Conservation (phyloP, 2,888 invertebrate species). For the Hyalella azteca region DNA sequence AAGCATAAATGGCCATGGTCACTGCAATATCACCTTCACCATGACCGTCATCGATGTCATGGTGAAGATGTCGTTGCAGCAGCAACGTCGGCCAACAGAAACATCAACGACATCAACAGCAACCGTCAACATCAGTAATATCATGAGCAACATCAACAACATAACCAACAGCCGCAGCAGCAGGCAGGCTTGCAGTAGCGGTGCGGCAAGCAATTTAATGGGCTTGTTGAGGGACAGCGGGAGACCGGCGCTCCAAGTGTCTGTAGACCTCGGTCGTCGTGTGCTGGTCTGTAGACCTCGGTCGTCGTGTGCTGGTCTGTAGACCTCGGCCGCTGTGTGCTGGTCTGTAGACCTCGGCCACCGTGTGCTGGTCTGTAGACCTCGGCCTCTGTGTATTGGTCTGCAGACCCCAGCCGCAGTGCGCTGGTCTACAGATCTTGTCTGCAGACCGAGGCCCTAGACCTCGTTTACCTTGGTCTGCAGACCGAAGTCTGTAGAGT, state of each 20-base stretch:
- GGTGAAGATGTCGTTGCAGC: too few relatives aligned
- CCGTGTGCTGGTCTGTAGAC: background rate
- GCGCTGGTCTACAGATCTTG: too few relatives aligned
- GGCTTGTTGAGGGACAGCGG: conserved; percentile 35
- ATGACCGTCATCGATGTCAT: too few relatives aligned
- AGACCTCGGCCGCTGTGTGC: background rate
- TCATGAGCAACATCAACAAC: background rate
- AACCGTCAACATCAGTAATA: too few relatives aligned
- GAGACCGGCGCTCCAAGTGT: conserved; percentile 1
- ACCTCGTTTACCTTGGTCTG: too few relatives aligned
- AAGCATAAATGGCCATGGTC: too few relatives aligned
- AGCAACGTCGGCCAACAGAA: too few relatives aligned
- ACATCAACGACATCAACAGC: background rate
- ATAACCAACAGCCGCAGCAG: background rate
- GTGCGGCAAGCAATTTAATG: conserved; percentile 26
- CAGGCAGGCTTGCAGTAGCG: background rate
- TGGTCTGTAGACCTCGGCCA: background rate
- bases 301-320: background rate
- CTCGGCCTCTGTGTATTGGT: too few relatives aligned
- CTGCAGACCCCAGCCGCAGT: too few relatives aligned
- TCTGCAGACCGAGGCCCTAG: too few relatives aligned
- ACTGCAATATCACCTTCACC: too few relatives aligned
- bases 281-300: background rate
- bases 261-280: background rate
- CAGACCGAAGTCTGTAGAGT: too few relatives aligned